A percentile compares a stretch with the other conserved stretches of the same genome.
These are phyloP conservation scores for Stenchaetothrips biformis DNA, from an alignment of 2,888 invertebrate species.

Conservation along the genomic window DNA sequence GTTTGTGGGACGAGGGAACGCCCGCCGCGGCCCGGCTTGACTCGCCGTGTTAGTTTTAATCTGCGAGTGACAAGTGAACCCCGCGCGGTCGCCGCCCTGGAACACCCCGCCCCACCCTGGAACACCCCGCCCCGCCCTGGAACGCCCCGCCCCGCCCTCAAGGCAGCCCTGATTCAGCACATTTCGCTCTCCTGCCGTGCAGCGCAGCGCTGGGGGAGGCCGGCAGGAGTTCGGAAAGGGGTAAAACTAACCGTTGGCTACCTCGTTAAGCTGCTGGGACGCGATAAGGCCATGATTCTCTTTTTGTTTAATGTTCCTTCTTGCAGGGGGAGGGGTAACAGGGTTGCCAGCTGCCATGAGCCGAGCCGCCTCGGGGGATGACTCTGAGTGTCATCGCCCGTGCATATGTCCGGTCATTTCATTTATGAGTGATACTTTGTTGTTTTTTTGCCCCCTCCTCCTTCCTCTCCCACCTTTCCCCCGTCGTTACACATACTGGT, in stretches of 20 bases:
- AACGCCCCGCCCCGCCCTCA: too few species aligned
- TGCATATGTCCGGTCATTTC: slow-evolving; percentile 9
- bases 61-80: too few species aligned
- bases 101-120: too few species aligned
- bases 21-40: too few species aligned
- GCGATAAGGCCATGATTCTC: slow-evolving; percentile 21
- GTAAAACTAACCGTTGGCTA: slow-evolving; percentile 17
- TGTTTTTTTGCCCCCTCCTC: background rate
- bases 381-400: slow-evolving; percentile 3
- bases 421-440: slow-evolving; percentile 22
- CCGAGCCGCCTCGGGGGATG: background rate
- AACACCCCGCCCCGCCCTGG: too few species aligned
- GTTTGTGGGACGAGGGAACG: too few species aligned
- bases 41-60: too few species aligned
- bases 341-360: background rate
- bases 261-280: slow-evolving; percentile 22
- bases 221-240: background rate
- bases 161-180: too few species aligned
- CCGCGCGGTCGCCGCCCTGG: too few species aligned
- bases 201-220: background rate
- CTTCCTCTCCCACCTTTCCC: too few species aligned
- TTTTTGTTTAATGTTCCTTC: slow-evolving; percentile 5
- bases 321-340: background rate
- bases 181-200: too few species aligned
- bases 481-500: too few species aligned